phyloP scores from a whole-genome alignment of 1,140 invertebrate species.

The Mizuhopecten yessoensis region DNA sequence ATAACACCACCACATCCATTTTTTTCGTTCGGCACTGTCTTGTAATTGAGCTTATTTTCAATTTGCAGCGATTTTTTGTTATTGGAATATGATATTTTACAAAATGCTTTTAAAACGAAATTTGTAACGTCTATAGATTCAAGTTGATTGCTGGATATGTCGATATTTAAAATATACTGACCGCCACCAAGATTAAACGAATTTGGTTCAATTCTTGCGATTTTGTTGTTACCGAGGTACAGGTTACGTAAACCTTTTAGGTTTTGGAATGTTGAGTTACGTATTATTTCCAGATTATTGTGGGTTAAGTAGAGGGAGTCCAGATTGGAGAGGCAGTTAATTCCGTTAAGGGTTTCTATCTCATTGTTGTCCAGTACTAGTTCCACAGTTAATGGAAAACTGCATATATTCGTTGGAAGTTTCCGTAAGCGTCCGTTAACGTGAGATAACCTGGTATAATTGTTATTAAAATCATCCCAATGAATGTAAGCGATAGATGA shows the following conservation, averaged over 20 bases:
- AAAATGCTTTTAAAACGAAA: conserved; percentile 50
- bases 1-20: conserved; percentile 49
- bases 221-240: conserved; percentile 42
- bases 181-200: conserved; percentile 18
- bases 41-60: conserved; percentile 27
- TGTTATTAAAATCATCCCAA: not conserved
- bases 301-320: conserved; percentile 49
- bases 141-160: conserved; percentile 47
- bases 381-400: conserved; percentile 49
- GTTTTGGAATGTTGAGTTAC: conserved; percentile 49
- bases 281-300: conserved; percentile 45
- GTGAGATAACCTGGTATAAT: not conserved
- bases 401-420: conserved; percentile 56
- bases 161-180: conserved; percentile 1
- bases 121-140: conserved; percentile 55
- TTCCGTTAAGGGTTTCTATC: conserved; percentile 42
- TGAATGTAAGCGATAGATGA: not conserved
- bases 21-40: not conserved
- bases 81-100: conserved; percentile 45
- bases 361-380: conserved; percentile 48
- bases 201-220: conserved; percentile 48
- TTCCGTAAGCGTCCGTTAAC: conserved; percentile 47
- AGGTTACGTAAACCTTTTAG: conserved; percentile 43
- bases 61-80: conserved; percentile 44
- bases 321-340: conserved; percentile 46